phyloP scores from a whole-genome alignment of 2,113 vertebrate species.

The Taxidea taxus region DNA sequence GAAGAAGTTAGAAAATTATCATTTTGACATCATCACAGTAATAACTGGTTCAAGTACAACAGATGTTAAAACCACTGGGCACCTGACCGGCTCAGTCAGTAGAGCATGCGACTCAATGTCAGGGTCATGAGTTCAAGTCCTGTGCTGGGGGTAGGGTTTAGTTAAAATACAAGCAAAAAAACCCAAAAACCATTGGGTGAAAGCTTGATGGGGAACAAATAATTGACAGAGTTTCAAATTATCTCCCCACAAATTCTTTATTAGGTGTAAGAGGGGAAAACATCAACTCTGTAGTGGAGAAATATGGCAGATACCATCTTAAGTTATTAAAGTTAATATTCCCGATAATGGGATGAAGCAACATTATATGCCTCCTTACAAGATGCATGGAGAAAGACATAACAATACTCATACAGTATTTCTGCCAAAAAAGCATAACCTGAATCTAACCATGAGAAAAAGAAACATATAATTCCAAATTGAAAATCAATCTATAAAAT shows the following conservation, averaged over 20 bases:
- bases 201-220: background rate
- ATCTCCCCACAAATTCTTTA: background rate
- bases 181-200: background rate
- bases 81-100: background rate
- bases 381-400: background rate
- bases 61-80: background rate
- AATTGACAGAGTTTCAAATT: background rate
- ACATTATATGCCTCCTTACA: background rate
- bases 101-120: background rate
- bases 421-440: background rate
- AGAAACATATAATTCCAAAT: background rate
- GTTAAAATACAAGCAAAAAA: background rate
- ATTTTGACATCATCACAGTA: background rate
- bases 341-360: background rate
- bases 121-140: background rate
- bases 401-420: background rate
- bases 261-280: constrained; percentile 13
- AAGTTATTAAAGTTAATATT: background rate
- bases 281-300: background rate
- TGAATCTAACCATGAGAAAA: background rate
- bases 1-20: background rate
- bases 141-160: background rate
- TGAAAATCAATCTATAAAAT: background rate
- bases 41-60: background rate
- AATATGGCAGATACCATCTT: background rate